These are phyloP conservation scores for Mamestra configurata DNA, from an alignment of 1,140 invertebrate species.

Conservation along the genomic window DNA sequence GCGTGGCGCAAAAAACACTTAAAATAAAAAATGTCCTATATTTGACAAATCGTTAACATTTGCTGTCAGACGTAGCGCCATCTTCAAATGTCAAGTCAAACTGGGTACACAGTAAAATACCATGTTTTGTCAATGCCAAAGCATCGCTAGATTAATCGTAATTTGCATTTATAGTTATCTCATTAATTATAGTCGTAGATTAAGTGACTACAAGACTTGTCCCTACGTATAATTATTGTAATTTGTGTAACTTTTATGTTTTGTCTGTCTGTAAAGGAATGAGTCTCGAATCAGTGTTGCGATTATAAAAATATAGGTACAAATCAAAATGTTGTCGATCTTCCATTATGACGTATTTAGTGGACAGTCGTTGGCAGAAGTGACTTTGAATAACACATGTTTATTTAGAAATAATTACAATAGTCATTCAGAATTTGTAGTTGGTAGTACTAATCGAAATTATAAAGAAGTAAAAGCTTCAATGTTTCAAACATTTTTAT, in stretches of 20 bases:
- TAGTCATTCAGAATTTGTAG: too few species aligned
- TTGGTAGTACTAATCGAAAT: too few species aligned
- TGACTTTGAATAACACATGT: neutral
- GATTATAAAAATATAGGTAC: slow-evolving; percentile 55
- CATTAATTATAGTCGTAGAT: slow-evolving; percentile 84
- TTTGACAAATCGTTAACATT: neutral
- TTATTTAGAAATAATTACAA: neutral
- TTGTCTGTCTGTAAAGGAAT: slow-evolving; percentile 77
- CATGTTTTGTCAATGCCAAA: slow-evolving; percentile 88
- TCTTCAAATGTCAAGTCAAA: slow-evolving; percentile 27
- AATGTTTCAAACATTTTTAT: neutral
- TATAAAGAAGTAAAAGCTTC: too few species aligned
- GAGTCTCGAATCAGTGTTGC: slow-evolving; percentile 75
- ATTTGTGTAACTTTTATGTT: slow-evolving; percentile 76
- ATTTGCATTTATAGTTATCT: slow-evolving; percentile 88
- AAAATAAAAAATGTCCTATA: neutral
- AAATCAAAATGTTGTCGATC: slow-evolving; percentile 54
- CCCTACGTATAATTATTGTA: slow-evolving; percentile 67
- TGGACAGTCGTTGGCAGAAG: slow-evolving; percentile 57
- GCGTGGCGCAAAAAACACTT: neutral
- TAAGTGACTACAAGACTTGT: slow-evolving; percentile 87
- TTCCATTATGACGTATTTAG: slow-evolving; percentile 61
- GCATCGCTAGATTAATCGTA: slow-evolving; percentile 88
- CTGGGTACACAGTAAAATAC: slow-evolving; percentile 68
- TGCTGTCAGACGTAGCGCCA: neutral